Base-by-base conservation (phyloP, 2,113 vertebrate genomes). In the Montifringilla adamsi region DNA sequence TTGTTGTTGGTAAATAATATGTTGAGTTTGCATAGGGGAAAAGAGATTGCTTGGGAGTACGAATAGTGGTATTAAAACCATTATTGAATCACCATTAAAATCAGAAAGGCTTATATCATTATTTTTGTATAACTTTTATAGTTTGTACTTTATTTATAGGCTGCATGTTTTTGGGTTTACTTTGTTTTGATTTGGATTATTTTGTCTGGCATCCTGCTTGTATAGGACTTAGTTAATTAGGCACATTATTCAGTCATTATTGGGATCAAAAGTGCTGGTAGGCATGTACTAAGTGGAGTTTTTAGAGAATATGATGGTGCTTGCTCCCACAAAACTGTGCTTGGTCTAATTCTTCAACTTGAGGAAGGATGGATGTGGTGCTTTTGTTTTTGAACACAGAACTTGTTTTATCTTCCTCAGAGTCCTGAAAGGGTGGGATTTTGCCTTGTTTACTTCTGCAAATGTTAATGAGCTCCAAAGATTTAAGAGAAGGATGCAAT, bases 381-480 rank as follows among this genome's bases (percentile, higher is more conserved):
- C 35, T 88, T 39, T 23, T 0, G 1, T 13, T 66, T 72, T 27
- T 26, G 47, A 63, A 60, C 28, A 21, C n/a, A 44, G n/a, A 63
- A 47, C 22, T 69, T 63, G n/a, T 9, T 93, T 64, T 69, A 14
- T 72, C 72, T 79, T 64, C 44, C 13, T 37, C 1, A 1, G 70
- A 64, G 21, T 59, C 30, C 6, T 23, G 62, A 73, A 55, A 74
- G 39, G 28, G n/a, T 69, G 37, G 46, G 27, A 19, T 64, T 93
- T 90, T 88, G 46, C 39, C 47, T 92, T 91, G 66, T 94, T 95
- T 96, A 77, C 75, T 85, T 91, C 70, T 94, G 70, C 58, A 88
- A 37, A 87, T 52, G 41, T 79, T 86, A 91, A 90, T 58, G 88
- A 90, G 46, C 49, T 91, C 58, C 53, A 37, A 39, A 87, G 95